Evolutionary conservation across 2,113 vertebrate species (phyloP).

Genomic region (Oxyruncus cristatus): DNA sequence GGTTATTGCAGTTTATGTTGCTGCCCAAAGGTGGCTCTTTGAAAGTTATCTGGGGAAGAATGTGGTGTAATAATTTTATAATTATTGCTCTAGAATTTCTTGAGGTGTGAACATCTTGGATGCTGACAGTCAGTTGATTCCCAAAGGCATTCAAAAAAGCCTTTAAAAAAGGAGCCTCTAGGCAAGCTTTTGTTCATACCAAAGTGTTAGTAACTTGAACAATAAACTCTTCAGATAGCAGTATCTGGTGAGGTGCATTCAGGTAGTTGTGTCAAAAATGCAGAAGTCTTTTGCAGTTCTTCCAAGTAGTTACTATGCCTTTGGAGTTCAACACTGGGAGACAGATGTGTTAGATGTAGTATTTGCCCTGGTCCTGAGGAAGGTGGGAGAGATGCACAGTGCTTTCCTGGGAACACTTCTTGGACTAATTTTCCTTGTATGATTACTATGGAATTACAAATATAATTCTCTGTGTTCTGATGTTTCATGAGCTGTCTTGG

Average conservation of each 20-base stretch:
- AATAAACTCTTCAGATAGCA: background rate
- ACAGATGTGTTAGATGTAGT: accelerated
- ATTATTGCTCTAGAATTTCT: too few species aligned
- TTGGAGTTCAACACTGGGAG: background rate
- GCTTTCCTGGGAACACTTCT: background rate
- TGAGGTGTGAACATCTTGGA: background rate
- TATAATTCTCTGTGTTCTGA: background rate
- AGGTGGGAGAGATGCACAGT: background rate
- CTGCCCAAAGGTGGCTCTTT: background rate
- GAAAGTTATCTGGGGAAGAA: background rate
- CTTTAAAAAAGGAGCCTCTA: background rate
- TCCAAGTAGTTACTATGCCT: background rate
- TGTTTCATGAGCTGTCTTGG: background rate
- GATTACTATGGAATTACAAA: background rate
- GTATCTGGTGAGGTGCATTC: background rate
- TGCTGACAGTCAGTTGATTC: background rate
- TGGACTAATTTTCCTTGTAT: background rate
- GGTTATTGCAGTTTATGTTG: background rate
- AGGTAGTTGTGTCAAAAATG: background rate
- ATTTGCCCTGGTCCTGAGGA: background rate
- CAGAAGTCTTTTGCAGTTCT: background rate
- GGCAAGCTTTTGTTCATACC: background rate
- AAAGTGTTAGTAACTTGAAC: background rate
- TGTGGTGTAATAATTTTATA: background rate
- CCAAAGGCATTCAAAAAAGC: background rate